Conservation (phyloP, 2,888 invertebrate species). For the Portevinia maculata region DNA sequence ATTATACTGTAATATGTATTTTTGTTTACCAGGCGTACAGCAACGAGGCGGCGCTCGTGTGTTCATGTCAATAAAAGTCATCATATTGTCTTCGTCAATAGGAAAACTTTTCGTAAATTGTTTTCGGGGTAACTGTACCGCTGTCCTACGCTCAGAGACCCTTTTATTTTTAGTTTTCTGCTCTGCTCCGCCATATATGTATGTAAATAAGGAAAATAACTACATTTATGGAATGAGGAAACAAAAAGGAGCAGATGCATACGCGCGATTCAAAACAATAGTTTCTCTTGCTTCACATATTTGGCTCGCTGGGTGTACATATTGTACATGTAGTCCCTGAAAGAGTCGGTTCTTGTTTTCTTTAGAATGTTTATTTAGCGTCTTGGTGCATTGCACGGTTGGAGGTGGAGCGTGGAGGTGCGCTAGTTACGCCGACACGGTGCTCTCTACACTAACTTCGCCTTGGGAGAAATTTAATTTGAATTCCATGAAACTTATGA, state of each 20-base stretch:
- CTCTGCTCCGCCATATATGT: slow-evolving; percentile 30
- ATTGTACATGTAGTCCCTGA: background rate
- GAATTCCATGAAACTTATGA: slow-evolving; percentile 9
- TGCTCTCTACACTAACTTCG: slow-evolving; percentile 5
- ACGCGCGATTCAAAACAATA: slow-evolving; percentile 44
- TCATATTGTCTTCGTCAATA: slow-evolving; percentile 55
- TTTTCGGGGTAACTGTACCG: slow-evolving; percentile 30
- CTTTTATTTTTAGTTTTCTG: slow-evolving; percentile 46
- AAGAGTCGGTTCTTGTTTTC: slow-evolving; percentile 13
- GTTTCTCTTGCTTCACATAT: slow-evolving; percentile 1
- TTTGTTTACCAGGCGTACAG: background rate
- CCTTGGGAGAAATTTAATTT: slow-evolving; percentile 4
- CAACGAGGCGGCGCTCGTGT: background rate
- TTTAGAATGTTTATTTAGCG: slow-evolving; percentile 23
- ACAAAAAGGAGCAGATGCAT: slow-evolving; percentile 39
- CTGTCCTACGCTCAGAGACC: slow-evolving; percentile 7
- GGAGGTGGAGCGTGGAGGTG: background rate
- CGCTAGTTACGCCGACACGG: background rate
- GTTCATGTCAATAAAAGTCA: slow-evolving; percentile 45
- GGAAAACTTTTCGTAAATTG: slow-evolving; percentile 54
- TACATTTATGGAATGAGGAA: slow-evolving; percentile 42
- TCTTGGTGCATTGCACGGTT: background rate
- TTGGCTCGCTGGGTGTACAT: background rate
- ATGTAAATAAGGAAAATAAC: slow-evolving; percentile 59
- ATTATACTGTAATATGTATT: too few species aligned